Evolutionary conservation across 2,113 vertebrate species (phyloP).

Genomic region (Columba janthina): DNA sequence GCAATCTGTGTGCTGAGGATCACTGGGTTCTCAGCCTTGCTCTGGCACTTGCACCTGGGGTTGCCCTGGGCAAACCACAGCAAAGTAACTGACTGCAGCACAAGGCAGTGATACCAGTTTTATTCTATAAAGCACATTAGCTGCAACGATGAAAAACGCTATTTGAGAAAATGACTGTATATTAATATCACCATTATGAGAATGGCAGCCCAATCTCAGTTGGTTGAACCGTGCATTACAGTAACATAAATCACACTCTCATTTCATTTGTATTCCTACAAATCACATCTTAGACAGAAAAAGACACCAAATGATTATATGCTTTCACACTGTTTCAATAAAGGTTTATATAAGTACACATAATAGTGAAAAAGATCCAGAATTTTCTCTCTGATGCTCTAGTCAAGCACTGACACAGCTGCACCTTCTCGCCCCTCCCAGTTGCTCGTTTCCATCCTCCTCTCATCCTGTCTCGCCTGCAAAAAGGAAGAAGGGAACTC

Average conservation of each 20-base stretch:
- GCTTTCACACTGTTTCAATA: background rate
- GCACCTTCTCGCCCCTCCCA: background rate
- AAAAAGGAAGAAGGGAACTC: background rate
- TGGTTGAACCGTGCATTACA: background rate
- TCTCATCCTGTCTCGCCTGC: background rate
- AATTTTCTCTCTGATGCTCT: background rate
- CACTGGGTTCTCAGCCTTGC: background rate
- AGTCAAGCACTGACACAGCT: background rate
- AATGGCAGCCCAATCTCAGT: background rate
- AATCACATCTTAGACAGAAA: background rate
- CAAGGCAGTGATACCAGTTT: fast-evolving
- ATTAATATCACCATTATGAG: background rate
- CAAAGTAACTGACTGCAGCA: background rate
- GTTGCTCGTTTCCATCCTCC: background rate
- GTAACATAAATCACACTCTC: background rate
- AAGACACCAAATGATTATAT: background rate
- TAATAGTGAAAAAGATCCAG: background rate
- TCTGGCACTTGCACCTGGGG: background rate
- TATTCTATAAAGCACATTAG: background rate
- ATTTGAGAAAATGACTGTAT: background rate
- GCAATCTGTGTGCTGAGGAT: background rate
- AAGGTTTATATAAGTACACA: background rate
- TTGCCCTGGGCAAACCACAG: background rate
- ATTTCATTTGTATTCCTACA: background rate
- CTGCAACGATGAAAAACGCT: background rate